phyloP scores from a whole-genome alignment of 2,113 vertebrate species.

The Sylvietta virens region DNA sequence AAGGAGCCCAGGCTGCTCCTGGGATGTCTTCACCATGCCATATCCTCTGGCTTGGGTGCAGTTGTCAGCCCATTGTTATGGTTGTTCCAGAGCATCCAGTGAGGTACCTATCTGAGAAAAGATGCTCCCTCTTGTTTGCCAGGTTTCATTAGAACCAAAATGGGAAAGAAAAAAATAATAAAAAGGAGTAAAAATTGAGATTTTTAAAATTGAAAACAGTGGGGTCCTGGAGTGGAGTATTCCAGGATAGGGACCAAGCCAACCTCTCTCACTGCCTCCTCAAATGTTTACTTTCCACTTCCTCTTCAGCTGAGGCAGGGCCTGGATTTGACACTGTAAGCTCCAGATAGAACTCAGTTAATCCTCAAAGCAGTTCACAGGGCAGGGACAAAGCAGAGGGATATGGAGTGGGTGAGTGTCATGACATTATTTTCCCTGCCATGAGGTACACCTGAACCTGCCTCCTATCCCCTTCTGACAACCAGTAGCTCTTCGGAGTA shows the following conservation, averaged over 20 bases:
- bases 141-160: neutral
- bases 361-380: neutral
- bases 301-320: neutral
- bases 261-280: neutral
- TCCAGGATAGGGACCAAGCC: neutral
- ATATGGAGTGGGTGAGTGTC: neutral
- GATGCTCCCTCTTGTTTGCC: neutral
- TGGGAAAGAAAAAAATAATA: neutral
- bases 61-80: accelerated
- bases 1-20: neutral
- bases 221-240: neutral
- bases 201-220: neutral
- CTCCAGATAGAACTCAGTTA: neutral
- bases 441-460: neutral
- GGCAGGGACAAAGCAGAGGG: neutral
- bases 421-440: neutral
- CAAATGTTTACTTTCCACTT: neutral
- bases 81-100: neutral
- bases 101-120: neutral
- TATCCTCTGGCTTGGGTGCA: neutral
- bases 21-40: neutral
- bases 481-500: neutral
- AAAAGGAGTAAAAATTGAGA: neutral
- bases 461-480: neutral
- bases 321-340: neutral